A percentile compares a stretch with the other conserved stretches of the same genome.
These are phyloP conservation scores for Xyliphius kryptos DNA, from an alignment of 2,113 vertebrate species.

Conservation along the genomic window DNA sequence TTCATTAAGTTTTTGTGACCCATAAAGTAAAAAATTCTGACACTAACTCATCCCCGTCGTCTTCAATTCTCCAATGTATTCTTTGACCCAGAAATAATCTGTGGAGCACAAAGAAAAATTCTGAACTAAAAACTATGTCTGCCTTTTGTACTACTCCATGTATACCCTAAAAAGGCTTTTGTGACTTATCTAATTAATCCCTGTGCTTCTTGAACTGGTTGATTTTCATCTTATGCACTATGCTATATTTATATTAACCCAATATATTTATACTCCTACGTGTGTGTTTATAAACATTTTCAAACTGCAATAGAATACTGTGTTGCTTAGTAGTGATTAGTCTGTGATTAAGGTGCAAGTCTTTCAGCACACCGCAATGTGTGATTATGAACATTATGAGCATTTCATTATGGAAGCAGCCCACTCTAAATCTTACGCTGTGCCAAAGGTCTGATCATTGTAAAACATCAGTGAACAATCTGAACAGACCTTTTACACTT, in stretches of 20 bases:
- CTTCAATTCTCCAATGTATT: background rate
- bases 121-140: constrained; percentile 7
- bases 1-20: constrained; percentile 33
- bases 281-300: background rate
- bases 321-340: no score
- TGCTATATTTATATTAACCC: no score
- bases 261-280: no score
- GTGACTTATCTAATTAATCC: constrained; percentile 12
- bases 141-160: constrained; percentile 41
- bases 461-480: background rate
- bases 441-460: background rate
- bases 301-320: no score
- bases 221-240: background rate
- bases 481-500: background rate
- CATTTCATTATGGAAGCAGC: constrained; percentile 11
- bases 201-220: constrained; percentile 19
- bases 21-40: constrained; percentile 28
- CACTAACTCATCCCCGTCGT: background rate
- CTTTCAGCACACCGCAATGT: background rate
- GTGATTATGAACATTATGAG: constrained; percentile 10
- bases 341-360: background rate
- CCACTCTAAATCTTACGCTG: constrained; percentile 11
- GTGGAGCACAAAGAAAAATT: constrained; percentile 4
- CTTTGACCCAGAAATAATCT: background rate
- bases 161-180: constrained; percentile 8